Evolutionary conservation across 2,797 vertebrate species (phyloP), one percentile per base, ranked within the genome.

Genomic region (Typhlichthys eigenmanni): DNA sequence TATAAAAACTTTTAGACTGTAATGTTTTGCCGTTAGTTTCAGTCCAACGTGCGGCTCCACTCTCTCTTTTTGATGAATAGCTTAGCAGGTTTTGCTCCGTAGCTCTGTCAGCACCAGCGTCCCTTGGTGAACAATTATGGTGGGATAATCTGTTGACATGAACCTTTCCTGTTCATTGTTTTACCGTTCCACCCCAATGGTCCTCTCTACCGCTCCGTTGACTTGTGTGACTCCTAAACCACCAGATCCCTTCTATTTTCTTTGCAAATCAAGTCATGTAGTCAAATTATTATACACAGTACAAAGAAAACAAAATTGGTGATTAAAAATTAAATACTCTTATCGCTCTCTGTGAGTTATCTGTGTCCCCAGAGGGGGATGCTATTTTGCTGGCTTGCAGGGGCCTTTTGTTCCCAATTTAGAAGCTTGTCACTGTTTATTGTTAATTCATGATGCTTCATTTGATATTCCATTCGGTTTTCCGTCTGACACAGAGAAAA

Each of bases 241-340:
- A 67, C 71, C 72, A 78, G 64, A 80, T 76, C 85, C 74, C 64
- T 84, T 82, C 68, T 79, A 75, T 89, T 87, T 90, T 82, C 80
- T 83, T 90, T 82, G 71, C 71, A 87, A 89, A 90, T 90, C 87
- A 88, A 88, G 85, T 83, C 79, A 77, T 85, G 80, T 87, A 83
- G 77, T 80, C 76, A 59, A 84, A 91, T 89, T 91, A 91, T 92
- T 88, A 91, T 90, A 87, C 83, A 64, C 70, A 84, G 87, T 85
- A 92, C 88, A 91, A 92, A 92, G 89, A 90, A 88, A 92, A 91
- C 89, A 90, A 92, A 93, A 89, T 91, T 84, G 85, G 74, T 92
- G 90, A 93, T 94, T 92, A 93, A 92, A 92, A 93, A 92, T 93
- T 89, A 92, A 93, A 91, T 88, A 89, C 84, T 88, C 87, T 91